phyloP scores from a whole-genome alignment of 1,140 invertebrate species.

The Eubasilissa regina region DNA sequence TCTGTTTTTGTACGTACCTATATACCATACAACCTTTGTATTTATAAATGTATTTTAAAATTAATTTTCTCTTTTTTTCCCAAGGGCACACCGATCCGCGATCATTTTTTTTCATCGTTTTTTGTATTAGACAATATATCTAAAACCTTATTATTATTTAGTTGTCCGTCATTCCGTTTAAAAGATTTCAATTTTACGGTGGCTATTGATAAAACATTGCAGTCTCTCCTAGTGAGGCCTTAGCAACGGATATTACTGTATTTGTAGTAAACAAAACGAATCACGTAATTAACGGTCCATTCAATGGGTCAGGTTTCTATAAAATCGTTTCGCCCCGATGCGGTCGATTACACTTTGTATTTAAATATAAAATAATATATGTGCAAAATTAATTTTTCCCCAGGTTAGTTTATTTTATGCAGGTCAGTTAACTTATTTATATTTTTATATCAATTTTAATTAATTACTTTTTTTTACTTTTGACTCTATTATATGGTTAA shows the following conservation, averaged over 20 bases:
- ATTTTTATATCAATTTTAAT: too few species aligned
- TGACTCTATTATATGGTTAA: too few species aligned
- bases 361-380: background rate
- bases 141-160: slow-evolving; percentile 5
- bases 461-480: too few species aligned
- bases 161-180: slow-evolving; percentile 7
- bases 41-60: background rate
- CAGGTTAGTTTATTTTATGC: too few species aligned
- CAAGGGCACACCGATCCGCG: background rate
- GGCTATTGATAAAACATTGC: background rate
- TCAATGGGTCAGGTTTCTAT: slow-evolving; percentile 29
- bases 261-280: slow-evolving; percentile 31
- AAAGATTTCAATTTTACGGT: slow-evolving; percentile 23
- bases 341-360: slow-evolving; percentile 29
- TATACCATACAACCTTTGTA: background rate
- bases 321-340: slow-evolving; percentile 9
- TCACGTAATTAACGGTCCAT: slow-evolving; percentile 31
- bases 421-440: too few species aligned
- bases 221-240: background rate
- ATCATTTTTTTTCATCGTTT: background rate
- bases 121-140: background rate
- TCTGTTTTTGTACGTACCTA: background rate
- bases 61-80: background rate
- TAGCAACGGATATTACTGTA: background rate
- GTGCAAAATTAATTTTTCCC: background rate